Percentiles rank a stretch among this genome's conserved stretches.
Evolutionary conservation across 2,797 vertebrate genomes (phyloP).

Genomic region (Balearica regulorum): DNA sequence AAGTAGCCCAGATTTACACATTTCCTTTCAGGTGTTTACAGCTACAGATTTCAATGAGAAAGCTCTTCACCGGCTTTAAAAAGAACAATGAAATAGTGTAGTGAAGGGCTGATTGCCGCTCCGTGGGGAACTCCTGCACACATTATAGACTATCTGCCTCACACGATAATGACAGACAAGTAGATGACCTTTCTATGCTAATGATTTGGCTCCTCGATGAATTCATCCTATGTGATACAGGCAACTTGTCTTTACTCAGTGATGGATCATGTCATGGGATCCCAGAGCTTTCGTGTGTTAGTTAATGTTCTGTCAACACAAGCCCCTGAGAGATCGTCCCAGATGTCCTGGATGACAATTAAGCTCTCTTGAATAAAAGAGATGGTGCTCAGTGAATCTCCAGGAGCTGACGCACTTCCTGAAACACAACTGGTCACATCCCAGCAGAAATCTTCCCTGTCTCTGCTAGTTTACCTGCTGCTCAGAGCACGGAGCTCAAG

Average conservation of each 20-base stretch:
- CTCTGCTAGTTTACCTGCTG: not conserved
- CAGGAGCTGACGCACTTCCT: not conserved
- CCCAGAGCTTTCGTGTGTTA: conserved; percentile 53
- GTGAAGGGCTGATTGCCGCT: conserved; percentile 26
- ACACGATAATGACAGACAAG: conserved; percentile 41
- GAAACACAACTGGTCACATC: not conserved
- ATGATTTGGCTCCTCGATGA: conserved; percentile 51
- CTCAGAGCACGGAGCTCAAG: not conserved
- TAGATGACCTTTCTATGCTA: conserved; percentile 63
- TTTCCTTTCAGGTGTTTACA: conserved; percentile 6
- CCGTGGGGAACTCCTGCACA: conserved; percentile 6
- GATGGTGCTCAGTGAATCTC: not conserved
- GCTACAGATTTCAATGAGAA: not conserved
- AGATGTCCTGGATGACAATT: conserved; percentile 48
- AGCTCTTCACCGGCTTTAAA: not conserved
- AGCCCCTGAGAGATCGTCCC: conserved; percentile 46
- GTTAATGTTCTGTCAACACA: conserved; percentile 64
- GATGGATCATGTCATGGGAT: conserved; percentile 60
- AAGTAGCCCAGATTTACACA: not conserved
- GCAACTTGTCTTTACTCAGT: conserved; percentile 50
- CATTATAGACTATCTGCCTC: conserved; percentile 55
- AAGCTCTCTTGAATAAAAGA: conserved; percentile 20
- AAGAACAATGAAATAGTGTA: conserved; percentile 2
- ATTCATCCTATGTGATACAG: conserved; percentile 43
- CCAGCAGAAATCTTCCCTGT: not conserved